Evolutionary conservation across 2,888 invertebrate genomes (phyloP), one percentile per base, ranked within the genome.

Genomic region (Cosmia pyralina): DNA sequence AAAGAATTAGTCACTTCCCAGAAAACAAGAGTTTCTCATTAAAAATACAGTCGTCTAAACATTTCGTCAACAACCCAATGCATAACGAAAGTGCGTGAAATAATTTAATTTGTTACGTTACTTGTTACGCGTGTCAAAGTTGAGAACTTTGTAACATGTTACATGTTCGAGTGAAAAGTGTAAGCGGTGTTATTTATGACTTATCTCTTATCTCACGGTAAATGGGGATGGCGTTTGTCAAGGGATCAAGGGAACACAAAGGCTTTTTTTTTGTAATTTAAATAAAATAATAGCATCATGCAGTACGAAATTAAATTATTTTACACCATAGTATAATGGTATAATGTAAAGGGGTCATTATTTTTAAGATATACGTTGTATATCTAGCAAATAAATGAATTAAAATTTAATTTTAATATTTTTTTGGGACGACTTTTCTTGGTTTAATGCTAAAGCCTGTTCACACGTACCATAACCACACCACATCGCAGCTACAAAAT

Each of bases 51-150:
- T 48, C 11, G 34, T 50, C 70, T 62, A 52, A 82, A 77, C 67
- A 74, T 48, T 70, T 72, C 66, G 52, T 64, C 69, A 77, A 72
- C 81, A 74, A 84, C 72, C 58, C 34, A 73, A 78, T 72, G 71
- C 58, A 65, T 77, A 74, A 74, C 50, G 55, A 55, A 71, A 77
- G 52, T 22, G 64, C 48, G 62, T 68, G 72, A 77, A 79, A 66
- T 84, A 78, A 85, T 86, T 79, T 71, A 85, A 85, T 85, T 86
- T 79, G 83, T 79, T 77, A 65, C 74, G 77, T 86, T 65, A 75
- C 82, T 77, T 79, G 77, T 73, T 76, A 75, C 48, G 38, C 38
- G 38, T 38, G 38, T 38, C 38, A 4, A 38, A 38, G 38, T 38
- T 38, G 38, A 38, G 38, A 38, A 38, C 38, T 38, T 4, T 38